phyloP scores from a whole-genome alignment of 2,888 invertebrate species.

The Pemphredon lugubris region DNA sequence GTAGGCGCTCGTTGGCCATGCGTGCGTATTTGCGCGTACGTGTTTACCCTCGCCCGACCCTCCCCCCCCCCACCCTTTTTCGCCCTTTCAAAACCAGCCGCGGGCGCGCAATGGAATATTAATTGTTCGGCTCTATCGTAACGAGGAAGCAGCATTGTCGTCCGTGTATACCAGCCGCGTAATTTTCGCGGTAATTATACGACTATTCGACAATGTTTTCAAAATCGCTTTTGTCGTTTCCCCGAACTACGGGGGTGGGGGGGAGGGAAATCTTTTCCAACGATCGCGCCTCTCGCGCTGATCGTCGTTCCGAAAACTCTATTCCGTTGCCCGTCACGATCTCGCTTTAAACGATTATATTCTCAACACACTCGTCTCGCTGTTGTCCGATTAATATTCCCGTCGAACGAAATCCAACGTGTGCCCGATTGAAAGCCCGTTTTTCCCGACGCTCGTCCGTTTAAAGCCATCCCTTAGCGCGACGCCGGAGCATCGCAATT shows the following conservation, averaged over 20 bases:
- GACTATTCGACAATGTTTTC: conserved; percentile 45
- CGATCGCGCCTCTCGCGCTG: no score
- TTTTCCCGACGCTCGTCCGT: not conserved
- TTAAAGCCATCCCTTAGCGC: conserved; percentile 4
- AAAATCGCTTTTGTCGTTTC: conserved; percentile 27
- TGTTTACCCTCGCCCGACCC: conserved; percentile 8
- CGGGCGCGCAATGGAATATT: conserved; percentile 62
- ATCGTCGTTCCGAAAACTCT: no score
- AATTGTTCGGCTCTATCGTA: conserved; percentile 65
- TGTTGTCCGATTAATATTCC: no score
- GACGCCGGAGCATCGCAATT: conserved; percentile 3
- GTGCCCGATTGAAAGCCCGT: not conserved
- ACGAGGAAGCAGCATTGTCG: conserved; percentile 59
- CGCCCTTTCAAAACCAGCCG: conserved; percentile 52
- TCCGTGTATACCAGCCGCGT: conserved; percentile 48
- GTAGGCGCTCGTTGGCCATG: conserved; percentile 11
- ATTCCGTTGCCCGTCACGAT: no score
- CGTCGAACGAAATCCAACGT: no score
- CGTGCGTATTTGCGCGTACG: conserved; percentile 17
- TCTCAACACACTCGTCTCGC: no score
- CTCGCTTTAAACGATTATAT: no score
- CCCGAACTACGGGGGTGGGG: not conserved
- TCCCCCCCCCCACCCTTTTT: conserved; percentile 43
- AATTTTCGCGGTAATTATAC: conserved; percentile 57
- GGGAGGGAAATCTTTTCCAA: not conserved